Conservation (phyloP, 2,888 invertebrate genomes). For the Drymonia ruficornis region DNA sequence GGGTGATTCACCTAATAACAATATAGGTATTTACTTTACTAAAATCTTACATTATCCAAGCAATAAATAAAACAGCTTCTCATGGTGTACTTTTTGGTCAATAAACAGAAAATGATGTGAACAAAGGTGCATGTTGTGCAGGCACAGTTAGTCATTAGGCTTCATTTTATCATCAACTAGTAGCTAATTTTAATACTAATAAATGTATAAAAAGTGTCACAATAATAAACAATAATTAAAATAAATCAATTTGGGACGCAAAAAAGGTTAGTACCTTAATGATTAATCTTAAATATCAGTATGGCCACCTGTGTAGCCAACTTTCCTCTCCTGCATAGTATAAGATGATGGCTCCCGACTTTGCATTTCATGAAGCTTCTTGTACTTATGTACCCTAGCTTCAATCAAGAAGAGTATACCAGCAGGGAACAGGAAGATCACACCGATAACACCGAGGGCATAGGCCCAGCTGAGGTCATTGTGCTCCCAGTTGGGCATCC, state of each 20-base stretch:
- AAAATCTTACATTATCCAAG: no score
- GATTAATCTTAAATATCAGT: conserved; percentile 87
- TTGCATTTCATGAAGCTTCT: conserved; percentile 88
- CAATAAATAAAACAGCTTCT: no score
- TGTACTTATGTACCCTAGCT: conserved; percentile 91
- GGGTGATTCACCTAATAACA: no score
- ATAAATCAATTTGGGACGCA: conserved; percentile 24
- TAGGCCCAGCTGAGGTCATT: conserved; percentile 98
- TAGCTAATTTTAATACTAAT: background rate
- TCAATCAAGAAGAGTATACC: conserved; percentile 93
- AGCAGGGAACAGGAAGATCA: conserved; percentile 89
- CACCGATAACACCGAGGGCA: conserved; percentile 93
- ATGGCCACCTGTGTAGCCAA: conserved; percentile 83
- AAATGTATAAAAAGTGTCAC: background rate
- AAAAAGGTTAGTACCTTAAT: conserved; percentile 9
- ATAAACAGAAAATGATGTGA: no score
- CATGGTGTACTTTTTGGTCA: no score
- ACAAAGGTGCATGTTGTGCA: no score
- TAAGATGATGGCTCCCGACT: conserved; percentile 88
- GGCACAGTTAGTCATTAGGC: no score
- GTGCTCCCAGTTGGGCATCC: conserved; percentile 98
- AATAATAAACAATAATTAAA: background rate
- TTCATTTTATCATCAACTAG: no score
- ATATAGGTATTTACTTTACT: no score
- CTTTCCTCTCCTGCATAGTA: conserved; percentile 87